Conservation (phyloP, 2,888 invertebrate genomes). For the Globia sparganii region DNA sequence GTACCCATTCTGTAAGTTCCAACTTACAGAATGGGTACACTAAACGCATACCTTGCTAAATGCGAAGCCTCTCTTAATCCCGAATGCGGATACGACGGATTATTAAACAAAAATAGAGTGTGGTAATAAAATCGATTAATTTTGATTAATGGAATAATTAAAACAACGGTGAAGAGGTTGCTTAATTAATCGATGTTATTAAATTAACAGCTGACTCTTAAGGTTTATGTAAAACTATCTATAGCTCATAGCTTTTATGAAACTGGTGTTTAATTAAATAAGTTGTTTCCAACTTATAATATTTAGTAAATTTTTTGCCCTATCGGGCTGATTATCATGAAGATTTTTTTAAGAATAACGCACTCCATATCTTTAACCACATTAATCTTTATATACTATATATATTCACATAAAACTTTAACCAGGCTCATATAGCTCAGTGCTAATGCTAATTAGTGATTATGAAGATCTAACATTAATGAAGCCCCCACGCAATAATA, state of each 20-base stretch:
- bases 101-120: neutral
- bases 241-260: neutral
- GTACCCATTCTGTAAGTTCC: too few relatives aligned
- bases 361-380: too few relatives aligned
- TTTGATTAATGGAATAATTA: slow-evolving; percentile 42
- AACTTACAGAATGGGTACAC: neutral
- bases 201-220: slow-evolving; percentile 35
- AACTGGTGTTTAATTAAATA: neutral
- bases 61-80: slow-evolving; percentile 4
- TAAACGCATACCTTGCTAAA: neutral
- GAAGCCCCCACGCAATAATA: neutral
- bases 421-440: neutral
- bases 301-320: neutral
- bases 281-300: neutral
- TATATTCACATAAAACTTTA: too few relatives aligned
- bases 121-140: slow-evolving; percentile 36
- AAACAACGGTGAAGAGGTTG: slow-evolving; percentile 6
- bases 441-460: neutral
- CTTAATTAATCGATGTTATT: slow-evolving; percentile 23
- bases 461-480: neutral
- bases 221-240: slow-evolving; percentile 20
- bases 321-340: neutral
- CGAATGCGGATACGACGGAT: slow-evolving; percentile 13
- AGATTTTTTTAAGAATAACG: neutral
- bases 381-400: too few relatives aligned